Evolutionary conservation across 2,113 vertebrate genomes (phyloP).

Genomic region (Donacobius atricapilla): DNA sequence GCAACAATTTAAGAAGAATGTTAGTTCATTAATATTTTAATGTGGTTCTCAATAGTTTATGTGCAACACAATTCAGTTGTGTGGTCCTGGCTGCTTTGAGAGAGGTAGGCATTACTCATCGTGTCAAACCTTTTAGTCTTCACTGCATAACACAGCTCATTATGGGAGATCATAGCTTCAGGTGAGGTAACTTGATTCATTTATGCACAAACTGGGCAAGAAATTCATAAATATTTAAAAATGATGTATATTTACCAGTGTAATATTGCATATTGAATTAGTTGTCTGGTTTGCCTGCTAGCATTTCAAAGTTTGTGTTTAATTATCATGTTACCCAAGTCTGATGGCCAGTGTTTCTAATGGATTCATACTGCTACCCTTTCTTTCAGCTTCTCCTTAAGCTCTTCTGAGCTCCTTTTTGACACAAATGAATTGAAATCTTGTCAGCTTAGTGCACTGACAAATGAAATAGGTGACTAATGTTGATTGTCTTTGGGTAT

Average conservation of each 20-base stretch:
- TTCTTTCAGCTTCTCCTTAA: slow-evolving; percentile 6
- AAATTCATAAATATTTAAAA: slow-evolving; percentile 59
- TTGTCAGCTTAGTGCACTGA: background rate
- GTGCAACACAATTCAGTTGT: slow-evolving; percentile 2
- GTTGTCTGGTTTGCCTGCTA: slow-evolving; percentile 16
- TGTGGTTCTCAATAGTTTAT: slow-evolving; percentile 17
- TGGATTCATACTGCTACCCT: background rate
- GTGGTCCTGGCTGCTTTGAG: slow-evolving; percentile 12
- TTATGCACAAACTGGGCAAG: slow-evolving; percentile 32
- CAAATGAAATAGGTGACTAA: slow-evolving; percentile 5
- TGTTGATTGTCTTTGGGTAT: slow-evolving; percentile 11
- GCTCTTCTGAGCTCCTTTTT: background rate
- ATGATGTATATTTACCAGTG: slow-evolving; percentile 52
- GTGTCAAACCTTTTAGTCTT: slow-evolving; percentile 57
- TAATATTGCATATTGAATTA: slow-evolving; percentile 42
- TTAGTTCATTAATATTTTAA: slow-evolving; percentile 37
- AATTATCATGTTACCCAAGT: background rate
- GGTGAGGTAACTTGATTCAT: slow-evolving; percentile 51
- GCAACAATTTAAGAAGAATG: background rate
- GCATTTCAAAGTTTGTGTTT: background rate
- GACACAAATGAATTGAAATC: slow-evolving; percentile 1
- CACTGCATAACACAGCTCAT: slow-evolving; percentile 44
- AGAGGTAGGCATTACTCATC: background rate
- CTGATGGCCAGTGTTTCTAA: background rate
- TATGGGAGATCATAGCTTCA: slow-evolving; percentile 57